Conservation (phyloP, 2,113 vertebrate species). For the Zapornia atra region DNA sequence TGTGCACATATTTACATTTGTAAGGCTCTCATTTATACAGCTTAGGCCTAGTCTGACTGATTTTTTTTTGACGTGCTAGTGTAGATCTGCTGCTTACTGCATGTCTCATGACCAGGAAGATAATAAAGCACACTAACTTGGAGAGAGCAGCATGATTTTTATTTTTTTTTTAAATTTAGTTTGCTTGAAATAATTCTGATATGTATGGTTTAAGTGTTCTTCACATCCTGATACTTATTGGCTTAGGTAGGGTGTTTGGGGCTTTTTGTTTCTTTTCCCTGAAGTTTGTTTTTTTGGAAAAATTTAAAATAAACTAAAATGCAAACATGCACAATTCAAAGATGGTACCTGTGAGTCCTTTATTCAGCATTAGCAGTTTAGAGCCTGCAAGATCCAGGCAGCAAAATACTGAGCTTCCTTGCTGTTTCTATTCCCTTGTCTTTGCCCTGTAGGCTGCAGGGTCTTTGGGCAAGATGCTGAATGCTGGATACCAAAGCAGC, state of each 20-base stretch:
- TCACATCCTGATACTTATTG: background rate
- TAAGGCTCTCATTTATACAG: background rate
- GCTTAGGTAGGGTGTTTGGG: background rate
- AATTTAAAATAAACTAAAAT: background rate
- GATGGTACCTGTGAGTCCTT: background rate
- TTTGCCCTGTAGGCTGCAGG: background rate
- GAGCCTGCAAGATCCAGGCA: background rate
- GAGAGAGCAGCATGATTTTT: background rate
- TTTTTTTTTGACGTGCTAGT: background rate
- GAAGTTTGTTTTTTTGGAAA: background rate
- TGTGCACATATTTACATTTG: background rate
- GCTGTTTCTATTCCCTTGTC: background rate
- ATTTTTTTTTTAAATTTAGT: background rate
- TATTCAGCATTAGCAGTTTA: background rate
- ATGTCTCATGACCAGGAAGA: background rate
- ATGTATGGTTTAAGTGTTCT: background rate
- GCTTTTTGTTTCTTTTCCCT: background rate
- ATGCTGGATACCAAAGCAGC: background rate
- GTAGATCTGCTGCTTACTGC: background rate
- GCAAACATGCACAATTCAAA: accelerated
- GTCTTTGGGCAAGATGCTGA: background rate
- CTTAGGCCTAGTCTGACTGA: background rate
- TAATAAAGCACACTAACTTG: background rate
- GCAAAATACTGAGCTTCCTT: background rate
- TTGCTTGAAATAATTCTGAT: background rate